phyloP scores from a whole-genome alignment of 2,888 invertebrate genomes.

The Gymnoscelis rufifasciata region DNA sequence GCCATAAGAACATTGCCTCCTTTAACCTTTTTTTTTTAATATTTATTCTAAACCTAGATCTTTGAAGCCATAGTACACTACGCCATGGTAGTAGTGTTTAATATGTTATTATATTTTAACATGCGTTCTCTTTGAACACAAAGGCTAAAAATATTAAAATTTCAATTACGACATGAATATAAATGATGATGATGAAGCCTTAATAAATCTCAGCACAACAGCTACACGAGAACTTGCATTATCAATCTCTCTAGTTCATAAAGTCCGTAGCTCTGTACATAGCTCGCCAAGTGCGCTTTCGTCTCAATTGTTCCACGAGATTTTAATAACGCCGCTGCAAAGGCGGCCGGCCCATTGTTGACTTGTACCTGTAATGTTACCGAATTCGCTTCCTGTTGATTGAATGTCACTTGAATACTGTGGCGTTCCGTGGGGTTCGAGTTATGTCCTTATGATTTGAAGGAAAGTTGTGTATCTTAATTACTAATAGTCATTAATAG shows the following conservation, averaged over 20 bases:
- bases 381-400: constrained; percentile 28
- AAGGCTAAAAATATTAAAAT: no score
- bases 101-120: no score
- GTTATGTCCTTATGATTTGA: no score
- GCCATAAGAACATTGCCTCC: no score
- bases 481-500: no score
- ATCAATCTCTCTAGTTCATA: constrained; percentile 10
- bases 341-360: constrained; percentile 72
- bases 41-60: no score
- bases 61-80: no score
- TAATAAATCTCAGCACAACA: constrained; percentile 1
- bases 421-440: background rate
- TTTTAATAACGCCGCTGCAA: constrained; percentile 79
- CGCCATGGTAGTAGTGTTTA: no score
- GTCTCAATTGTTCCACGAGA: constrained; percentile 78
- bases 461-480: no score
- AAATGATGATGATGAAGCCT: background rate
- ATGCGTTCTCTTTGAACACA: no score
- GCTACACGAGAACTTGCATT: background rate
- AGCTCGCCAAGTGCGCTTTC: constrained; percentile 72
- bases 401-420: constrained; percentile 1
- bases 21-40: no score
- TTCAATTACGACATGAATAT: no score
- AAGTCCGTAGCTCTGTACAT: constrained; percentile 51
- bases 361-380: constrained; percentile 40